Evolutionary conservation across 2,797 vertebrate species (phyloP).

Genomic region (Chaetophractus vellerosus): DNA sequence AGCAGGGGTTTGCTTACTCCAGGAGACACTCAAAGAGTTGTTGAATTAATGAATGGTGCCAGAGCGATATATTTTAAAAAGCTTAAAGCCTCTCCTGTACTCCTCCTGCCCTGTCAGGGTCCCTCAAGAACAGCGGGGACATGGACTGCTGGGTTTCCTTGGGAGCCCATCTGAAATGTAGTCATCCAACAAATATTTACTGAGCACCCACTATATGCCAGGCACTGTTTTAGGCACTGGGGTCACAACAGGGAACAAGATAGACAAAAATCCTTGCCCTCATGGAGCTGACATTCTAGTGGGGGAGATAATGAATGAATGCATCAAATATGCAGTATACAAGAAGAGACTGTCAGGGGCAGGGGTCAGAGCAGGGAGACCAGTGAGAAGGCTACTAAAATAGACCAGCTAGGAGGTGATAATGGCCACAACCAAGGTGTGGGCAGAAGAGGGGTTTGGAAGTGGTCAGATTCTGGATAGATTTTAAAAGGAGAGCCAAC

Average conservation of each 20-base stretch:
- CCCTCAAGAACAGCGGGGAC: not conserved
- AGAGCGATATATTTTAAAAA: constrained; percentile 46
- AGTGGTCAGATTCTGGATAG: not conserved
- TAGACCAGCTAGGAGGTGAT: not conserved
- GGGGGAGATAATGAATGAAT: not conserved
- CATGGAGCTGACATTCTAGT: not conserved
- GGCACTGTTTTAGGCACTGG: not conserved
- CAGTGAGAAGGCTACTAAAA: not conserved
- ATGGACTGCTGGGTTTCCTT: constrained; percentile 14
- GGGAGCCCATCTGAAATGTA: not conserved
- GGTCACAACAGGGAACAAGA: not conserved
- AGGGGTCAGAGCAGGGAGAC: not conserved
- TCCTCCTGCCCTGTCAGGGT: not conserved
- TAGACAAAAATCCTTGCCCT: constrained; percentile 11
- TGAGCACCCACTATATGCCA: not conserved
- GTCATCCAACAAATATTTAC: constrained; percentile 12
- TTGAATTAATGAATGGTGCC: constrained; percentile 1
- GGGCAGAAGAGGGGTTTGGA: not conserved
- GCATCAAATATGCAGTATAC: not conserved
- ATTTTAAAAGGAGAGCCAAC: not conserved
- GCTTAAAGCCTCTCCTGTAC: not conserved
- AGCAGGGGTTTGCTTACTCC: not conserved
- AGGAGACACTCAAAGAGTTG: constrained; percentile 8
- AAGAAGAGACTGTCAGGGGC: not conserved
- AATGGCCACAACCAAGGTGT: not conserved